Conservation (phyloP, 2,797 vertebrate genomes). For the Todus mexicanus region DNA sequence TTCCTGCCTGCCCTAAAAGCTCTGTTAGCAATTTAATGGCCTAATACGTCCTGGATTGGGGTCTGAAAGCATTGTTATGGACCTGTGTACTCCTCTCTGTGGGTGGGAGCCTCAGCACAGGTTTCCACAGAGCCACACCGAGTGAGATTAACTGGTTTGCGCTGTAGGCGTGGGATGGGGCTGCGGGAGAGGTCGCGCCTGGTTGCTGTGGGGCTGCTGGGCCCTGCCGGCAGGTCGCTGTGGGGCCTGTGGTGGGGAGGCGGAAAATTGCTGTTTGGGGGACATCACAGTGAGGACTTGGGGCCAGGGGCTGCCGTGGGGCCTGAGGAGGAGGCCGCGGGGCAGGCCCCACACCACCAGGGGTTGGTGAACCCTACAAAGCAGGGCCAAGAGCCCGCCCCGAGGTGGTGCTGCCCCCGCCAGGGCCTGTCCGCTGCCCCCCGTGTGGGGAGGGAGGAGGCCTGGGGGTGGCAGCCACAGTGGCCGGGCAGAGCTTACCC, state of each 20-base stretch:
- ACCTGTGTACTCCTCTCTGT: background rate
- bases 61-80: background rate
- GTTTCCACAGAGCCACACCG: background rate
- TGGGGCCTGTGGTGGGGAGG: rapidly evolving
- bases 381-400: background rate
- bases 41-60: background rate
- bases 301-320: too few relatives aligned
- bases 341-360: background rate
- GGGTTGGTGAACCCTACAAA: background rate
- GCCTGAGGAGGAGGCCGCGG: background rate
- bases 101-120: background rate
- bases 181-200: background rate
- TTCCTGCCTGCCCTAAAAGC: background rate
- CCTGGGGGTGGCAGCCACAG: rapidly evolving
- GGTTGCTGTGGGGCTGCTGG: background rate
- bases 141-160: background rate
- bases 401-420: background rate
- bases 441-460: background rate
- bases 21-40: background rate
- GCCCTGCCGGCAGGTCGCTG: background rate
- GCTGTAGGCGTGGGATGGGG: background rate
- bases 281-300: background rate
- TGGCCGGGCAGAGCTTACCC: background rate
- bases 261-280: background rate
- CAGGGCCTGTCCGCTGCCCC: background rate